Evolutionary conservation across 1,140 invertebrate species (phyloP).

Genomic region (Frieseomelitta varia): DNA sequence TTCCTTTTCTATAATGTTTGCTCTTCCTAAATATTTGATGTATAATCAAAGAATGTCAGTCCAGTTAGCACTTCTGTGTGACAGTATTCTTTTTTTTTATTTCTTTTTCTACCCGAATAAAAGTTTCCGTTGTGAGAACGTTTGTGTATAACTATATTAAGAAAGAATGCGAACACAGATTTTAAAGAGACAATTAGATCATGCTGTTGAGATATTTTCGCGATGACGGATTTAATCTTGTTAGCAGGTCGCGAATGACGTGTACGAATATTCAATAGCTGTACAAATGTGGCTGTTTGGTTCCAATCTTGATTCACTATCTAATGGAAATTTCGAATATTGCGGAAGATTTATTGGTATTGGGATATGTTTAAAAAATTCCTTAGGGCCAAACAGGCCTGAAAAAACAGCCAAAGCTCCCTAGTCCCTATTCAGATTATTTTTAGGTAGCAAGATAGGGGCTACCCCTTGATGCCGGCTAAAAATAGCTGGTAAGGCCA

Average conservation of each 20-base stretch:
- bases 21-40: not conserved
- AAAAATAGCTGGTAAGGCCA: slow-evolving; percentile 80
- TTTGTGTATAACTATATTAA: slow-evolving; percentile 7
- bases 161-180: slow-evolving; percentile 14
- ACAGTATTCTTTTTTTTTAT: not conserved
- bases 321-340: too few relatives aligned
- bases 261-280: not conserved
- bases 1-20: not conserved
- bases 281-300: not conserved
- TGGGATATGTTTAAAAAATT: not conserved
- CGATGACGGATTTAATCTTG: slow-evolving; percentile 38
- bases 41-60: too few relatives aligned
- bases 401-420: slow-evolving; percentile 20
- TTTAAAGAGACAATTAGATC: slow-evolving; percentile 46
- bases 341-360: too few relatives aligned
- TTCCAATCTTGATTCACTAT: too few relatives aligned
- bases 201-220: slow-evolving; percentile 16
- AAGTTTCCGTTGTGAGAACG: not conserved
- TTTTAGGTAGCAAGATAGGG: slow-evolving; percentile 78
- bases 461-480: slow-evolving; percentile 76
- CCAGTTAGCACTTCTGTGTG: not conserved
- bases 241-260: slow-evolving; percentile 35
- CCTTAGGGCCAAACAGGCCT: not conserved
- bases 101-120: not conserved
- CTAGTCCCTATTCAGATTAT: slow-evolving; percentile 71